Evolutionary conservation across 2,888 invertebrate species (phyloP), one percentile per base, ranked within the genome.

Genomic region (Tenthredo scrophulariae): DNA sequence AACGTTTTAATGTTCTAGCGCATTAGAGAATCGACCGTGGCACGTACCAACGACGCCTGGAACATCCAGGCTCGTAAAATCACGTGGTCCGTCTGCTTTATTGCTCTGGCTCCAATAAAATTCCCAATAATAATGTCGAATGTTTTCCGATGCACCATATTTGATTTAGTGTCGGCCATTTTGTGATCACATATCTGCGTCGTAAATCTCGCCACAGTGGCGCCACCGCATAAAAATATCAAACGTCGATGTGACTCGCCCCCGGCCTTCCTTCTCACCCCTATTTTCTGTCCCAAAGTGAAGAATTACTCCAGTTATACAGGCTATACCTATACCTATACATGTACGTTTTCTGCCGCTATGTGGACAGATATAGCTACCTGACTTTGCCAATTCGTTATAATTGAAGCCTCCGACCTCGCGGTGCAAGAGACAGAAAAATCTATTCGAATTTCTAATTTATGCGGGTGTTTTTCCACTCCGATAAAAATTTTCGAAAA

Each of bases 91-190:
- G 85, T 82, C 80, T 70, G 85, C 74, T 89, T 90, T 89, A 89
- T 90, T 88, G 89, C 89, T 88, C 88, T 86, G 89, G 89, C 91
- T 92, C 92, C 93, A 93, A 93, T 93, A 93, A 93, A 93, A 93
- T 93, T 93, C 93, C 93, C 92, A 93, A 93, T 93, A 93, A 93
- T 93, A 93, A 93, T 93, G 93, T 93, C 92, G 92, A 92, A 92
- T 93, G 93, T 93, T 93, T 93, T 93, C 93, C 93, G 91, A 93
- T 93, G 93, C 93, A 91, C 91, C 91, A 90, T 89, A 92, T 93
- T 93, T 93, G 93, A 93, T 93, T 93, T 93, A 93, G 92, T 93
- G 92, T 91, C 91, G 92, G 93, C 93, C 93, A 93, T 93, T 93
- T 93, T 93, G 93, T 91, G 93, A 93, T 93, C 93, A 92, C 93